Evolutionary conservation across 2,797 vertebrate genomes (phyloP), one percentile per base, ranked within the genome.

Genomic region (Catostomus latipinnis): DNA sequence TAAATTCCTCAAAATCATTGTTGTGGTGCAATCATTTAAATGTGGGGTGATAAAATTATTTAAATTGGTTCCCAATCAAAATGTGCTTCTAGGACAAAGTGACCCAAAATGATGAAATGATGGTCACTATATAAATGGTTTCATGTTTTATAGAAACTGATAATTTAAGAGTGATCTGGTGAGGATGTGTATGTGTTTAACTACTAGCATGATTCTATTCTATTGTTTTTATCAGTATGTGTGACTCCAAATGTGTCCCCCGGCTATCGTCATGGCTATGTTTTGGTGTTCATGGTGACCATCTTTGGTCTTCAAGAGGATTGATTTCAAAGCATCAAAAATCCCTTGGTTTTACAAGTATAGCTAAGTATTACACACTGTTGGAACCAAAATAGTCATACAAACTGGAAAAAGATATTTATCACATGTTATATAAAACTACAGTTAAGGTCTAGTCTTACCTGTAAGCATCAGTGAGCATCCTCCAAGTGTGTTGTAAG

Each of bases 221-320:
- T 16, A 50, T 74, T 65, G 65, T 77, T 77, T 77, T 69, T 9
- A 60, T 60, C 67, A 45, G 10, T 62, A 16, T 63, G 49, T 78
- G 76, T 71, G 76, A 71, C 43, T 49, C 43, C 53, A 50, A 53
- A 58, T 8, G 63, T 68, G 45, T 34, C 68, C 49, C 9, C 43
- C 56, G 18, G 53, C 48, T 63, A 71, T 71, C 43, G 8, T 78
- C 76, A 78, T 78, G 76, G 50, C 54, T 78, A n/a, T 52, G 65
- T 77, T 77, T 77, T 60, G 18, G 75, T 77, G 54, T 77, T 56
- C 22, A 69, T 69, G 66, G 75, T 77, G 65, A 77, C 22, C 54
- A 60, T 52, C 46, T 69, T 22, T 34, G 46, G 14, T 65, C 34
- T 58, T 71, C 76, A 48, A 71, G 76, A 48, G 76, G 68, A 62